These are phyloP conservation scores for Melanargia galathea DNA, from an alignment of 2,888 invertebrate genomes.

Conservation along the genomic window DNA sequence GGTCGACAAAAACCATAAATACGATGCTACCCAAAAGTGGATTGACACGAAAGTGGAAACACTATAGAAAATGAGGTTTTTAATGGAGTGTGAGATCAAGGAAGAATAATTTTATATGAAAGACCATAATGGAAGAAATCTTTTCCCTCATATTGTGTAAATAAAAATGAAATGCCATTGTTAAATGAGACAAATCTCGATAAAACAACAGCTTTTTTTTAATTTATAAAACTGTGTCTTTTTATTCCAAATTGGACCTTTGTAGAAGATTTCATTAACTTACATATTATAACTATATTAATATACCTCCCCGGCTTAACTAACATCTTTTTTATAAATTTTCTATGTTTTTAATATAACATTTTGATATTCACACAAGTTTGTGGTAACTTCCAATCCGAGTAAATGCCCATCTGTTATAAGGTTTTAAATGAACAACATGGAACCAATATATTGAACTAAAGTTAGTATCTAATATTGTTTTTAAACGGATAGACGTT, in stretches of 20 bases:
- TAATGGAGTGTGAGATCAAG: conserved; percentile 61
- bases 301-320: conserved; percentile 53
- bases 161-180: conserved; percentile 52
- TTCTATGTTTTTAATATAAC: conserved; percentile 51
- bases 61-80: conserved; percentile 70
- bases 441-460: background rate
- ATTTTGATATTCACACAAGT: conserved; percentile 52
- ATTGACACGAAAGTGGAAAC: too few species aligned
- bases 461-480: background rate
- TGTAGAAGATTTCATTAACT: conserved; percentile 50
- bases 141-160: conserved; percentile 33
- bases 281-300: conserved; percentile 41
- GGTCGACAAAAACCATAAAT: conserved; percentile 18
- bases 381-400: conserved; percentile 49
- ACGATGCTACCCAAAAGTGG: conserved; percentile 28
- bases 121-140: conserved; percentile 60
- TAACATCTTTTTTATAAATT: conserved; percentile 46
- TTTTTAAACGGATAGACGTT: too few species aligned
- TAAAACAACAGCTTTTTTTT: conserved; percentile 44
- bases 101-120: conserved; percentile 58
- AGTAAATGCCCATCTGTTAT: conserved; percentile 24
- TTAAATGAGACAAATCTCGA: conserved; percentile 47
- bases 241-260: conserved; percentile 63
- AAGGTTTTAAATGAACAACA: conserved; percentile 8
- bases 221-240: conserved; percentile 49